phyloP scores from a whole-genome alignment of 2,888 invertebrate species.

The Ornithoptera alexandrae region DNA sequence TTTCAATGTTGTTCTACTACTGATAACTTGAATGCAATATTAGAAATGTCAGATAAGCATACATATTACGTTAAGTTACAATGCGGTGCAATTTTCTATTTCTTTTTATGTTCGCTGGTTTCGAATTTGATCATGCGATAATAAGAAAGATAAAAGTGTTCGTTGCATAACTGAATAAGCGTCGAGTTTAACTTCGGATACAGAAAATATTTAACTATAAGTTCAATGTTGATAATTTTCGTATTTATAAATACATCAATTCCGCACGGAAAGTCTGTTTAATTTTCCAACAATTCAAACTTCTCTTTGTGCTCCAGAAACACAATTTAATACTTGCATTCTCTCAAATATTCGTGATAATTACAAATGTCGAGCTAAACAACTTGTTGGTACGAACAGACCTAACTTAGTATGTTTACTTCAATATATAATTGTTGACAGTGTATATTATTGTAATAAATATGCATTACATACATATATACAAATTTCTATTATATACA shows the following conservation, averaged over 20 bases:
- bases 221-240: no score
- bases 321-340: slow-evolving; percentile 12
- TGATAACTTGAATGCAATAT: background rate
- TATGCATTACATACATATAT: no score
- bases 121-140: background rate
- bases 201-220: background rate
- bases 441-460: background rate
- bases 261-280: background rate
- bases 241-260: background rate
- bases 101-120: background rate
- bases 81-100: background rate
- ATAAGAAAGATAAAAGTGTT: background rate
- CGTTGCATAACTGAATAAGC: background rate
- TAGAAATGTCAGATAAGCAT: background rate
- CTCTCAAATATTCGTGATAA: slow-evolving; percentile 12
- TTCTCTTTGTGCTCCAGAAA: slow-evolving; percentile 10
- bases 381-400: background rate
- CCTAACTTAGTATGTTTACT: background rate
- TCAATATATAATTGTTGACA: background rate
- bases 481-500: no score
- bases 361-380: background rate
- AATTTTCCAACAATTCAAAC: slow-evolving; percentile 10
- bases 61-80: background rate
- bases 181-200: background rate
- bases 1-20: background rate